Conservation (phyloP, 1,140 invertebrate genomes). For the Hyposmocoma kahamanoa region DNA sequence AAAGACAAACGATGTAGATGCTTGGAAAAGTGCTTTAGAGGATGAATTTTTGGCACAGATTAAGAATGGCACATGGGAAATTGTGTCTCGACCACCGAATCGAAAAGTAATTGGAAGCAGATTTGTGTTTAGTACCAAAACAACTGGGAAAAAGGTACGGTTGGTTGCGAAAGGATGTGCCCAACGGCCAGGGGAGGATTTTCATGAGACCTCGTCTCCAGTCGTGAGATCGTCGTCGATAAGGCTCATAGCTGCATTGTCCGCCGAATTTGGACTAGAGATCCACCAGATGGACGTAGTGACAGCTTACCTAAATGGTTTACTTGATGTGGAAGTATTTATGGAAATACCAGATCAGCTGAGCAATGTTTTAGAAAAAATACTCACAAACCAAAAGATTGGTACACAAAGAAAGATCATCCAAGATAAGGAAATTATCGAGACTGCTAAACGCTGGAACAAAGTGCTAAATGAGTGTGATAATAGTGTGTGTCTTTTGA, state of each 20-base stretch:
- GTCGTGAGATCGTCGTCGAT: constrained; percentile 18
- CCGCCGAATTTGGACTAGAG: constrained; percentile 17
- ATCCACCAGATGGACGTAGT: constrained; percentile 26
- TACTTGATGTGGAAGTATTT: constrained; percentile 21
- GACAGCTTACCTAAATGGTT: constrained; percentile 22
- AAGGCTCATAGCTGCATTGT: constrained; percentile 20
- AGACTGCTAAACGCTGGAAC: constrained; percentile 12
- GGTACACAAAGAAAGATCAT: constrained; percentile 8
- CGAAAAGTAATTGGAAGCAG: constrained; percentile 20
- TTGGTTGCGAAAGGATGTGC: constrained; percentile 21
- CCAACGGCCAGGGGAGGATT: constrained; percentile 25
- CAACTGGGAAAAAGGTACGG: constrained; percentile 16
- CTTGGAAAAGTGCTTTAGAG: constrained; percentile 20
- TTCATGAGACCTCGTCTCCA: constrained; percentile 21
- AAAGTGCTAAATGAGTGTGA: constrained; percentile 16
- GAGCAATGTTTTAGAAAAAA: constrained; percentile 13
- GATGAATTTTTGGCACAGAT: constrained; percentile 22
- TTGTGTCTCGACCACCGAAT: constrained; percentile 18
- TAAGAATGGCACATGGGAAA: constrained; percentile 22
- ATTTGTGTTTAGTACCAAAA: constrained; percentile 13
- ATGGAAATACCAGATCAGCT: constrained; percentile 19
- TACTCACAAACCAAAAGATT: constrained; percentile 15
- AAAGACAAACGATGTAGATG: constrained; percentile 8
- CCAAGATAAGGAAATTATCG: constrained; percentile 9
- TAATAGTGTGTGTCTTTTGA: constrained; percentile 19